Conservation (phyloP, 2,113 vertebrate species). For the Rhinoderma darwinii region DNA sequence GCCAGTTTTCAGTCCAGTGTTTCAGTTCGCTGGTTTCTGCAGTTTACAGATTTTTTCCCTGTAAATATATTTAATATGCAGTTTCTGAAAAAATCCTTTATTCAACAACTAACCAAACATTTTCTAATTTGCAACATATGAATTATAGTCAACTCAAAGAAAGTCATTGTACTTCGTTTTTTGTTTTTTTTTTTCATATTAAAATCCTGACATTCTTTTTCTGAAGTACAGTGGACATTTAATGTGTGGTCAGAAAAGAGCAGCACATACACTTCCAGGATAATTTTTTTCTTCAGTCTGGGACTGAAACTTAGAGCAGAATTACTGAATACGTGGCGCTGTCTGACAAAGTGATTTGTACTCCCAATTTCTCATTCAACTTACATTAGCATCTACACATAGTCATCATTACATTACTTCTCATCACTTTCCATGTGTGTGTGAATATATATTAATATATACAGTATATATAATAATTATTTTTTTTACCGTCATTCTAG, state of each 20-base stretch:
- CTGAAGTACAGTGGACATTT: constrained; percentile 16
- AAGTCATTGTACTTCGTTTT: constrained; percentile 3
- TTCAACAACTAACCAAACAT: constrained; percentile 38
- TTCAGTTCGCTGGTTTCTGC: constrained; percentile 51
- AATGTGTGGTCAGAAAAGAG: constrained; percentile 38
- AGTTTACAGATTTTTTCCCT: constrained; percentile 56
- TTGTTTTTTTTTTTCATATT: constrained; percentile 19
- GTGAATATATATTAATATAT: background rate
- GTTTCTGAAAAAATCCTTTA: constrained; percentile 19
- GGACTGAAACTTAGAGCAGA: constrained; percentile 13
- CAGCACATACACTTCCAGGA: constrained; percentile 4
- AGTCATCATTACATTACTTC: background rate
- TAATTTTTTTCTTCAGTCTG: constrained; percentile 17
- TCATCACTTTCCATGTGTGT: background rate
- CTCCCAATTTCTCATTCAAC: background rate
- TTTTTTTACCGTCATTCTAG: no score
- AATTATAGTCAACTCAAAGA: constrained; percentile 19
- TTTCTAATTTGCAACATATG: constrained; percentile 46
- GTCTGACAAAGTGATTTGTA: background rate
- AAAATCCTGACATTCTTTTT: constrained; percentile 39
- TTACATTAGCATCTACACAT: no score
- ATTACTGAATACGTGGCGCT: constrained; percentile 28
- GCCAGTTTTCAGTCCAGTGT: constrained; percentile 58
- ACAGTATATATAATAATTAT: background rate
- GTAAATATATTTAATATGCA: constrained; percentile 47